A percentile compares a stretch with the other conserved stretches of the same genome.
These are phyloP conservation scores for Bacillus rossius DNA, from an alignment of 1,140 invertebrate genomes.

Conservation along the genomic window DNA sequence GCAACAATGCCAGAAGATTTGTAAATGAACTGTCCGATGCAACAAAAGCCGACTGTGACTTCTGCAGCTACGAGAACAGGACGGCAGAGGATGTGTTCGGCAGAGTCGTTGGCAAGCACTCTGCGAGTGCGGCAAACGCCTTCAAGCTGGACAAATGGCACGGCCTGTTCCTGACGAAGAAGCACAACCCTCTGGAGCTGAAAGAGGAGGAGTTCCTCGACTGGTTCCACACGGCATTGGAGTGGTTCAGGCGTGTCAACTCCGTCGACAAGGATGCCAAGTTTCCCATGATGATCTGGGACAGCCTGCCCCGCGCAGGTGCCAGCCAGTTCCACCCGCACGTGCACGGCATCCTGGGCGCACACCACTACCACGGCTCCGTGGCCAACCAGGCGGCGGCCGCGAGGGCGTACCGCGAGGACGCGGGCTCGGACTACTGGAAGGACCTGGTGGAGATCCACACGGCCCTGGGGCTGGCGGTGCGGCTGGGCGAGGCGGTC, in stretches of 20 bases:
- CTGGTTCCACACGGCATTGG: constrained; percentile 34
- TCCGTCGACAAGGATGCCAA: constrained; percentile 19
- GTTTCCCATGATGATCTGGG: constrained; percentile 44
- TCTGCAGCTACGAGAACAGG: constrained; percentile 12
- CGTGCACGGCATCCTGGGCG: constrained; percentile 41
- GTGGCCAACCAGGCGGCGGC: constrained; percentile 36
- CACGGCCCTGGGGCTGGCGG: constrained; percentile 38
- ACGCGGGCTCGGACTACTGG: constrained; percentile 35
- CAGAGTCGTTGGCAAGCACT: constrained; percentile 34
- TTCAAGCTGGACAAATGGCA: constrained; percentile 47
- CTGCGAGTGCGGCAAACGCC: constrained; percentile 43
- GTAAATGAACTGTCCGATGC: background rate
- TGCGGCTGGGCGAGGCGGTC: constrained; percentile 33
- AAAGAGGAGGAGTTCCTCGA: constrained; percentile 36
- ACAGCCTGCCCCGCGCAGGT: constrained; percentile 43
- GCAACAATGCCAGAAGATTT: background rate
- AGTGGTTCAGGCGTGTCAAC: constrained; percentile 35
- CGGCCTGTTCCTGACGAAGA: constrained; percentile 39
- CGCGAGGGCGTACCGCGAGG: constrained; percentile 30
- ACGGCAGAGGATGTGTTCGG: constrained; percentile 12
- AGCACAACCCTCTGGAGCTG: constrained; percentile 43
- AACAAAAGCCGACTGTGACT: constrained; percentile 8
- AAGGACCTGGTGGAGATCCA: constrained; percentile 39
- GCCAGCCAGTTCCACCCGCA: constrained; percentile 50
- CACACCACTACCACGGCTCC: constrained; percentile 40